These are phyloP conservation scores for Mesoclemmys tuberculata DNA, from an alignment of 2,113 vertebrate genomes.

Conservation along the genomic window DNA sequence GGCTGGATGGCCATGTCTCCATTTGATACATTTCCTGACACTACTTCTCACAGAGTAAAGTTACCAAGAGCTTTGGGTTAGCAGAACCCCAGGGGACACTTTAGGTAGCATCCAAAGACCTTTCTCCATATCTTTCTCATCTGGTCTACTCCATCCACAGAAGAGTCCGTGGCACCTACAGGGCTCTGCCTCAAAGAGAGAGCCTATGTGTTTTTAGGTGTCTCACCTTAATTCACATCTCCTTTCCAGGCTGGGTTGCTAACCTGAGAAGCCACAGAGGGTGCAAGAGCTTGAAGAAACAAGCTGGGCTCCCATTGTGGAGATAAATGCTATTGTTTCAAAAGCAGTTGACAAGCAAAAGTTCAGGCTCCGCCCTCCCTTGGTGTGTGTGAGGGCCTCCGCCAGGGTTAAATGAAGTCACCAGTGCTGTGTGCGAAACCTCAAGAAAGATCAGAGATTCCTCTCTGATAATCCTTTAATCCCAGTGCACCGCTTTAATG, in stretches of 20 bases:
- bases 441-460: background rate
- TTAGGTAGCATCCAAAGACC: background rate
- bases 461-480: background rate
- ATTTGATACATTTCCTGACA: no score
- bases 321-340: background rate
- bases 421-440: background rate
- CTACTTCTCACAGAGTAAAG: no score
- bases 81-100: no score
- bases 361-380: background rate
- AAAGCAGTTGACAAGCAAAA: background rate
- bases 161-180: background rate
- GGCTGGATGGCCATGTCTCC: no score
- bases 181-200: background rate
- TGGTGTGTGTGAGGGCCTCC: background rate
- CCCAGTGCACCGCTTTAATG: background rate
- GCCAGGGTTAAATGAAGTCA: no score
- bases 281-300: background rate
- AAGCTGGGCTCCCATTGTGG: background rate
- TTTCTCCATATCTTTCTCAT: background rate
- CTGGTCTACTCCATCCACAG: background rate
- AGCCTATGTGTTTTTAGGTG: background rate
- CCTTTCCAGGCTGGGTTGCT: background rate
- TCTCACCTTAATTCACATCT: background rate
- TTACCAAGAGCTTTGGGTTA: no score
- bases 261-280: background rate